Evolutionary conservation across 2,888 invertebrate species (phyloP), one percentile per base, ranked within the genome.

Genomic region (Drosophila kambysellisi): DNA sequence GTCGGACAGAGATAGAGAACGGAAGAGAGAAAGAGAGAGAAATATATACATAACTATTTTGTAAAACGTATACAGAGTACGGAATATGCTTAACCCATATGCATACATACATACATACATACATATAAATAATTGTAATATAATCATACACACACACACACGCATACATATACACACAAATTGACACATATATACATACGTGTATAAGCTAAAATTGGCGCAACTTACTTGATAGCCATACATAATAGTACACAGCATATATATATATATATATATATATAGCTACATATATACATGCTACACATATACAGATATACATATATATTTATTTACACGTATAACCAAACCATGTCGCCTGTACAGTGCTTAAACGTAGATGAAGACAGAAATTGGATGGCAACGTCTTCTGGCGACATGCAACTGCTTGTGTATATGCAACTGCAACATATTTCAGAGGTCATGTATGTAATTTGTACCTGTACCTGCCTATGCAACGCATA

Each of bases 31-130:
- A 32, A 58, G 15, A 35, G 35, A 37, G 8, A 50, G 48, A 59
- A 5, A 72, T 41, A 64, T 17, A 76, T 43, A 69, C 20, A 64
- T 46, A 79, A 74, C 79, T 85, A 86, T 88, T 84, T 88, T 88
- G 83, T 84, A 81, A 68, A 79, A 66, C 62, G 60, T 88, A 81
- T 88, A 88, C 76, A 87, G 52, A 66, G 56, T 65, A 60, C 73
- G 68, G 39, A 58, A 37, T 68, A 79, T 76, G 64, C 74, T 71
- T 80, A 86, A 67, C 67, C 68, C 66, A 79, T 70, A 83, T 66
- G 67, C 57, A 79, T 56, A 52, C 17, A 76, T 15, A 69, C 64
- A 77, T 81, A 60, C 58, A 65, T 60, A 78, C 59, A 52, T 41
- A 73, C 58, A 35, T 35, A 35, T 3, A 17, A 4, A 30, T 30